Percentiles rank a stretch among this genome's conserved stretches.
These are phyloP conservation scores for Ryuthela nishihirai DNA, from an alignment of 2,888 invertebrate genomes.

Conservation along the genomic window DNA sequence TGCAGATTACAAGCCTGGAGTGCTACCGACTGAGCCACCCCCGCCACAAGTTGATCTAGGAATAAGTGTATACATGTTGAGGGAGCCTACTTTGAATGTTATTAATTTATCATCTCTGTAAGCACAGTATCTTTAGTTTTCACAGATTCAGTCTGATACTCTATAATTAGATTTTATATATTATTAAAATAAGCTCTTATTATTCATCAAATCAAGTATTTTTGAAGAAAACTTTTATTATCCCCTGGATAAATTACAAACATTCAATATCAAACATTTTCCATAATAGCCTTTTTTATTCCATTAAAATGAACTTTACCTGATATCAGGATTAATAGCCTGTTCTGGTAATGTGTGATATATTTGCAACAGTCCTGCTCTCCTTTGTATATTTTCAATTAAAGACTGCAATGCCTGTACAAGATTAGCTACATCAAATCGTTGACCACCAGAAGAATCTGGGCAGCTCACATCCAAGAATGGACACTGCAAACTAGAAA, in stretches of 20 bases:
- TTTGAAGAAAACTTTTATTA: too few species aligned
- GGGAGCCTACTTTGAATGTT: too few species aligned
- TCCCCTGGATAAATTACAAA: background rate
- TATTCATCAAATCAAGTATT: too few species aligned
- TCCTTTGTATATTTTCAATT: conserved; percentile 70
- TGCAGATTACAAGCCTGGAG: too few species aligned
- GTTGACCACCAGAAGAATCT: conserved; percentile 45
- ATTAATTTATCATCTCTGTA: too few species aligned
- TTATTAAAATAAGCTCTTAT: too few species aligned
- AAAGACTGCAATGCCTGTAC: conserved; percentile 68
- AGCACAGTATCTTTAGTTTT: too few species aligned
- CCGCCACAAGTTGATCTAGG: too few species aligned
- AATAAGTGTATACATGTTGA: too few species aligned
- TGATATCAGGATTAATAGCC: conserved; percentile 76
- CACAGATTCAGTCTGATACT: too few species aligned
- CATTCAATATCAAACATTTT: background rate
- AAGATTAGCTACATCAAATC: conserved; percentile 49
- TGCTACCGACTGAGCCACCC: too few species aligned
- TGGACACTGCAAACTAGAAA: conserved; percentile 70
- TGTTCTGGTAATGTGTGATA: conserved; percentile 68
- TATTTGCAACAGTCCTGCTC: conserved; percentile 68
- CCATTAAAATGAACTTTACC: conserved; percentile 54
- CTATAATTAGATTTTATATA: too few species aligned
- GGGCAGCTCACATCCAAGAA: conserved; percentile 68
- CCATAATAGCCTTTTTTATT: background rate